Evolutionary conservation across 2,113 vertebrate species (phyloP).

Genomic region (Peromyscus polionotus): DNA sequence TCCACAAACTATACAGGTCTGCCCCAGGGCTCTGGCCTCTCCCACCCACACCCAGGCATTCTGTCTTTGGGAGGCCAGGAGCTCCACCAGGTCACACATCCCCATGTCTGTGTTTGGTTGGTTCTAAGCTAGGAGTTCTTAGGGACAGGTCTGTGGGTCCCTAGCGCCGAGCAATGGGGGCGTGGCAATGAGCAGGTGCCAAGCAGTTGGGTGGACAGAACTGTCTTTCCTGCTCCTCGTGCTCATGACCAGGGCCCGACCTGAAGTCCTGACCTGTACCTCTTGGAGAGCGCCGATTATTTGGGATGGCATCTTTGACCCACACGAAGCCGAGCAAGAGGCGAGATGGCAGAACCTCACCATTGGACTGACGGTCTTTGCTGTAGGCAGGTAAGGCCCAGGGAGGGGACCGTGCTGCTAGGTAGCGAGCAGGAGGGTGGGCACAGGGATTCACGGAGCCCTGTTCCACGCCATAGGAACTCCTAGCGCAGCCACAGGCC

Average conservation of each 20-base stretch:
- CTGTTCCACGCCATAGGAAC: neutral
- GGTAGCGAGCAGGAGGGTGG: neutral
- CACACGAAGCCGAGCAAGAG: conserved; percentile 75
- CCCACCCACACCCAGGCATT: neutral
- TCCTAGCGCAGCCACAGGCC: neutral
- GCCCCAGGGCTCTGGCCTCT: neutral
- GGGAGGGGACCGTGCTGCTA: neutral
- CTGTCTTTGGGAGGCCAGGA: neutral
- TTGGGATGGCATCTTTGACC: conserved; percentile 90
- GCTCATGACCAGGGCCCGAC: conserved; percentile 72
- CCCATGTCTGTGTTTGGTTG: neutral
- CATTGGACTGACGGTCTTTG: conserved; percentile 90
- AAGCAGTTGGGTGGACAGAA: neutral
- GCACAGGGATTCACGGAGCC: neutral
- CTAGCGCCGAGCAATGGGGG: neutral
- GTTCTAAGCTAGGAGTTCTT: neutral
- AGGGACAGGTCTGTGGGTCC: neutral
- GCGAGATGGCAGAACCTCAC: conserved; percentile 83
- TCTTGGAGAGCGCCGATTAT: conserved; percentile 89
- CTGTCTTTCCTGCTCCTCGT: neutral
- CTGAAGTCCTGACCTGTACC: conserved; percentile 89
- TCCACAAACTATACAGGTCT: neutral
- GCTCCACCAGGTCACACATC: too few relatives aligned
- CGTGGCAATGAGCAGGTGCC: neutral
- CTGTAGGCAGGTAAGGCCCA: conserved; percentile 89